Base-by-base conservation (phyloP, 1,140 invertebrate genomes). In the Tetramorium parvispinum region DNA sequence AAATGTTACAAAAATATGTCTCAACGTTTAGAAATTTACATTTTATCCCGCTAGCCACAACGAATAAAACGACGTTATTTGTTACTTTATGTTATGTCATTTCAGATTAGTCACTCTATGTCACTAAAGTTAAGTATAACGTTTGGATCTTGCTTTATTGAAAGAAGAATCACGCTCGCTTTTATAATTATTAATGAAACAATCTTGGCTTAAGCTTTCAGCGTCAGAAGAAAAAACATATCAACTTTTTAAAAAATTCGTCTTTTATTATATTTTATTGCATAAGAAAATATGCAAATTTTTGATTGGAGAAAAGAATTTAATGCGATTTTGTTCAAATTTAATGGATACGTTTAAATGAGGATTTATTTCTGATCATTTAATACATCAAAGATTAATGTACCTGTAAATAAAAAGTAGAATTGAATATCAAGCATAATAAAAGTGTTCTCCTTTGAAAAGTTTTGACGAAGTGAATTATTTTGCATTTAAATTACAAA, bases 101-200 rank as follows among this genome's bases (percentile, higher is more conserved):
- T n/a, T n/a, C n/a, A n/a, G 10, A 3, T 46, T 77, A 61, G 11
- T 61, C 5, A n/a, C 2, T 46, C 3, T 46, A 61, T 24, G 37
- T 63, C 75, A 43, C 21, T 24, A 78, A 40, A 46, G n/a, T n/a
- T n/a, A n/a, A n/a, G 24, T 63, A 27, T 37, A 53, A 24, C n/a
- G n/a, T 6, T 49, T 18, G 40, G 46, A 5, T 46, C 24, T 77
- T 32, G 43, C 40, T 46, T 46, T 18, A 78, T 63, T 61, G 46
- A 61, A 43, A 16, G 24, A 46, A 32, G 37, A 63, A 43, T 59
- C 21, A 16, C 32, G 53, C 37, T 49, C 75, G 16, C 40, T 18
- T 46, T 63, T 63, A 10, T 78, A 46, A 49, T 63, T 63, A 78
- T 63, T 43, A 78, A 63, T 63, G 40, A 63, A 32, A 37, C 18